Evolutionary conservation across 2,113 vertebrate species (phyloP).

Genomic region (Platycercus adscitus): DNA sequence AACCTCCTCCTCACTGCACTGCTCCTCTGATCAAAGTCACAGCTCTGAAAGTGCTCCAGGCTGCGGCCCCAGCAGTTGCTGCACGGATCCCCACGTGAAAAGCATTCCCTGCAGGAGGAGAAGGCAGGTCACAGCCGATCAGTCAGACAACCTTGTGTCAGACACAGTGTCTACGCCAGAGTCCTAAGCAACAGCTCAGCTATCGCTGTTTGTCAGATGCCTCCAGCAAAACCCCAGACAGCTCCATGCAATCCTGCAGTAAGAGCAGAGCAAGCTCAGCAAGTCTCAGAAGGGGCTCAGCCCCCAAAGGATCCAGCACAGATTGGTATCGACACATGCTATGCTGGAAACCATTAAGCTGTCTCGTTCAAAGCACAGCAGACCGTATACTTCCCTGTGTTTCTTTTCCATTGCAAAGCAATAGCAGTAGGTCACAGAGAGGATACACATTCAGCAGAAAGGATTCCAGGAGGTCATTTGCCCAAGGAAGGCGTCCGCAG

Average conservation of each 20-base stretch:
- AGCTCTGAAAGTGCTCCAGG: background rate
- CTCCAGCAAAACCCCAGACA: slow-evolving; percentile 38
- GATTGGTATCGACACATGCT: background rate
- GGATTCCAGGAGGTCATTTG: slow-evolving; percentile 52
- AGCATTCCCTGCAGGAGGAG: background rate
- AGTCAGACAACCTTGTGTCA: background rate
- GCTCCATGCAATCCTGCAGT: background rate
- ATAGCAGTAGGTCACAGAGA: background rate
- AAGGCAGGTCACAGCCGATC: slow-evolving; percentile 45
- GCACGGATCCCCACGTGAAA: background rate
- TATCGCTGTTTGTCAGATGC: slow-evolving; percentile 9
- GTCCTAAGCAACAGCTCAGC: background rate
- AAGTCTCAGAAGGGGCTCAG: background rate
- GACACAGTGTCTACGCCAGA: background rate
- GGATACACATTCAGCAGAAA: background rate
- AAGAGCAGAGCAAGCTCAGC: slow-evolving; percentile 24
- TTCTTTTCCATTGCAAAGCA: background rate
- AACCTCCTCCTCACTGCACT: background rate
- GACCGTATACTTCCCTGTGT: background rate
- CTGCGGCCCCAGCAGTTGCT: background rate
- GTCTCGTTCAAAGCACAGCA: background rate
- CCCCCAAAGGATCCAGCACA: background rate
- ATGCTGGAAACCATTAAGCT: background rate
- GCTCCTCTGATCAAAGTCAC: background rate
- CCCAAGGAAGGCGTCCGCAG: slow-evolving; percentile 14